A percentile compares a stretch with the other conserved stretches of the same genome.
These are phyloP conservation scores for Clarias laeviceps DNA, from an alignment of 2,797 vertebrate species.

Conservation along the genomic window DNA sequence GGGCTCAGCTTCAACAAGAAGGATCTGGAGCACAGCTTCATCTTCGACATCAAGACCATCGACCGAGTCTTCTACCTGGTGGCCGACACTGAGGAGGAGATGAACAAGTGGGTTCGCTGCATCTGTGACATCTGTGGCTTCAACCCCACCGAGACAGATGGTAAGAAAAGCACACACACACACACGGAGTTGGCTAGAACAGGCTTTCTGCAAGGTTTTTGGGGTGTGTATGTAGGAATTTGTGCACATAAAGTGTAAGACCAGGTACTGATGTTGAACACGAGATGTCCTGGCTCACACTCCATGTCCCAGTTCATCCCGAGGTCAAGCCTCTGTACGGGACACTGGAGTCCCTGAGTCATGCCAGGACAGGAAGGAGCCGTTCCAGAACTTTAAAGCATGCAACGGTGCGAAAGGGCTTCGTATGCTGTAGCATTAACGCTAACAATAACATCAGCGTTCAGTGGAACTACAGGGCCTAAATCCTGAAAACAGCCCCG, in stretches of 20 bases:
- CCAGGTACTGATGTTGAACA: not conserved
- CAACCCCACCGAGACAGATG: constrained; percentile 93
- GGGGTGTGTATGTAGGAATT: not conserved
- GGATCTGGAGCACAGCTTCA: constrained; percentile 98
- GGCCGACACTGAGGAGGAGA: constrained; percentile 97
- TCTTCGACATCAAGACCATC: constrained; percentile 98
- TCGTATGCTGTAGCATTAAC: not conserved
- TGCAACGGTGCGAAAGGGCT: not conserved
- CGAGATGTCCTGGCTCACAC: not conserved
- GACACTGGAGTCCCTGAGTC: not conserved
- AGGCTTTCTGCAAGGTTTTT: not conserved
- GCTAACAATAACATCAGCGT: not conserved
- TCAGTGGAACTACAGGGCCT: not conserved
- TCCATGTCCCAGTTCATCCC: not conserved
- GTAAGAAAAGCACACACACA: constrained; percentile 69
- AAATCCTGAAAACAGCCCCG: not conserved
- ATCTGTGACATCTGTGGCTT: constrained; percentile 99
- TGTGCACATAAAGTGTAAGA: not conserved
- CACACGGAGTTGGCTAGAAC: too few species aligned
- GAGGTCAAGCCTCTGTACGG: not conserved
- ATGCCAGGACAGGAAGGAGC: not conserved
- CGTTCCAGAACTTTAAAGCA: not conserved
- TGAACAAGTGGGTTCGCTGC: constrained; percentile 99
- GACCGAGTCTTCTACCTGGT: constrained; percentile 98
- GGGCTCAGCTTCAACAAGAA: constrained; percentile 97